Conservation (phyloP, 2,797 vertebrate genomes). For the Jordanella pulchra region DNA sequence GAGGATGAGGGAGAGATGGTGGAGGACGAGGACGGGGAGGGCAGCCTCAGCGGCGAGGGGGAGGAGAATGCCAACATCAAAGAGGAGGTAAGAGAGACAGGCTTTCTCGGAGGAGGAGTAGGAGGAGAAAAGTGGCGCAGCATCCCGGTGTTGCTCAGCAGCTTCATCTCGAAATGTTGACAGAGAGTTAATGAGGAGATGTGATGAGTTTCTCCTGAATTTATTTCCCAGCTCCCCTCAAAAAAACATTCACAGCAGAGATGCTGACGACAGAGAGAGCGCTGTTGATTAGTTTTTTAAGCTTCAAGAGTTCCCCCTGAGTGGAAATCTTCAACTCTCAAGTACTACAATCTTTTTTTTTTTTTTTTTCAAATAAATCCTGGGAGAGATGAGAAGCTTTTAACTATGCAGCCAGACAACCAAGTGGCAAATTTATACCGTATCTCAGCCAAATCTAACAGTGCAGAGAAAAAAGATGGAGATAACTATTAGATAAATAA, state of each 20-base stretch:
- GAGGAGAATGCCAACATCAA: slow-evolving; percentile 80
- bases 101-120: slow-evolving; percentile 68
- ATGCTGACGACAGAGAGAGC: slow-evolving; percentile 29
- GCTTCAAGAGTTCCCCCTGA: slow-evolving; percentile 35
- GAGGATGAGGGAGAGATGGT: slow-evolving; percentile 71
- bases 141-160: slow-evolving; percentile 53
- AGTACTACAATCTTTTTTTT: slow-evolving; percentile 46
- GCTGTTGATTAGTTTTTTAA: slow-evolving; percentile 56
- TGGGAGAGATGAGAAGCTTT: slow-evolving; percentile 34
- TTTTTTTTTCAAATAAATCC: slow-evolving; percentile 8
- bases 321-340: slow-evolving; percentile 41
- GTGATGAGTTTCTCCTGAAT: slow-evolving; percentile 32
- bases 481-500: not conserved
- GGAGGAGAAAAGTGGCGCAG: slow-evolving; percentile 71
- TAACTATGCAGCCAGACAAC: slow-evolving; percentile 32
- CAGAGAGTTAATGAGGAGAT: slow-evolving; percentile 7
- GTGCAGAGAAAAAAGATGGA: not conserved
- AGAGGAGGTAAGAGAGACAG: slow-evolving; percentile 79
- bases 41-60: slow-evolving; percentile 72
- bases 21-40: slow-evolving; percentile 80
- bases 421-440: slow-evolving; percentile 13
- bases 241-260: slow-evolving; percentile 29
- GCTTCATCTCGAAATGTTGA: slow-evolving; percentile 38
- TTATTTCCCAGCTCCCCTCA: slow-evolving; percentile 22
- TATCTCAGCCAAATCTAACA: slow-evolving; percentile 12